Conservation (phyloP, 1,140 invertebrate genomes). For the Mercenaria mercenaria region DNA sequence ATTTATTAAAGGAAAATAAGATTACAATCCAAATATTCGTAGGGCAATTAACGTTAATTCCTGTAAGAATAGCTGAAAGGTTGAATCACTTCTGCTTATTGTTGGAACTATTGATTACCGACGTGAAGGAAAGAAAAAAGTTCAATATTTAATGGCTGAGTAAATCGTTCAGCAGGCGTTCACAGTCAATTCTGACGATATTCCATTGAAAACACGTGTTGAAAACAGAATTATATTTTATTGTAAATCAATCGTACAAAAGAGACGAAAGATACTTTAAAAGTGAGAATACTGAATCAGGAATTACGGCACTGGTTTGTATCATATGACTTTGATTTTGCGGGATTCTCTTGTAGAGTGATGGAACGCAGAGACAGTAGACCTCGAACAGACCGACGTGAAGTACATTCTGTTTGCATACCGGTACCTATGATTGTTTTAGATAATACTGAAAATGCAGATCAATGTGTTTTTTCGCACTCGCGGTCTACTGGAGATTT, state of each 20-base stretch:
- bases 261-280: not conserved
- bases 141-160: conserved; percentile 6
- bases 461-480: conserved; percentile 3
- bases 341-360: not conserved
- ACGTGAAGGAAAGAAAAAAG: not conserved
- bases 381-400: conserved; percentile 25
- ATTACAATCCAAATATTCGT: not conserved
- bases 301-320: not conserved
- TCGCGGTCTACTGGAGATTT: conserved; percentile 57
- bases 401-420: conserved; percentile 47
- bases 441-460: conserved; percentile 22
- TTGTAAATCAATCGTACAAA: not conserved
- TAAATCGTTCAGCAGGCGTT: not conserved
- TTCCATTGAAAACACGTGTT: not conserved
- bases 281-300: not conserved
- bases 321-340: not conserved
- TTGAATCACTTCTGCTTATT: not conserved
- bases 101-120: not conserved
- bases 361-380: conserved; percentile 41
- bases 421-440: conserved; percentile 58
- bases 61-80: not conserved
- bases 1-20: too few species aligned
- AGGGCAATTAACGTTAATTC: not conserved
- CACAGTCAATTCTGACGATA: not conserved
- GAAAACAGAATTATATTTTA: not conserved